Conservation (phyloP, 2,888 invertebrate species). For the Blastobasis lacticolella region DNA sequence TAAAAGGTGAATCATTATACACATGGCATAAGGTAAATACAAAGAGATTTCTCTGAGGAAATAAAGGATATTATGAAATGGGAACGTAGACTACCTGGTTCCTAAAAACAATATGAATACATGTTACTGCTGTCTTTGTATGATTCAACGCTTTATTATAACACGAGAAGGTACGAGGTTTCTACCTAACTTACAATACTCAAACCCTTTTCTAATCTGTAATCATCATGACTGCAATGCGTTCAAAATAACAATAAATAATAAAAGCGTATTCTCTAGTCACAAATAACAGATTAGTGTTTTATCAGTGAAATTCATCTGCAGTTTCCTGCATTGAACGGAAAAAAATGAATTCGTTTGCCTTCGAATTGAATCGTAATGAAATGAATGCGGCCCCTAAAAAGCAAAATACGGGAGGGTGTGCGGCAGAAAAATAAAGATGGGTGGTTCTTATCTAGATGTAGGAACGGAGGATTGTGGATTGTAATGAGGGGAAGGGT, state of each 20-base stretch:
- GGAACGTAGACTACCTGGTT: no score
- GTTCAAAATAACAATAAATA: constrained; percentile 20
- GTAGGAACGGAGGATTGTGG: constrained; percentile 62
- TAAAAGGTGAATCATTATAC: no score
- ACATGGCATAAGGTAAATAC: no score
- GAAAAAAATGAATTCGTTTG: constrained; percentile 64
- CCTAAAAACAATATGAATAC: no score
- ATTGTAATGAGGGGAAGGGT: constrained; percentile 68
- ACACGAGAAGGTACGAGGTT: no score
- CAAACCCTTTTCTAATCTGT: not conserved
- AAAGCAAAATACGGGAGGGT: constrained; percentile 46
- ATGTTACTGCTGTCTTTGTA: no score
- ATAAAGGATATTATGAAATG: no score
- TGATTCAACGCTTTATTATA: no score
- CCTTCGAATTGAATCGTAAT: constrained; percentile 63
- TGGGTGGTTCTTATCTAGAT: constrained; percentile 65
- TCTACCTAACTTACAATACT: not conserved
- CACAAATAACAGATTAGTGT: constrained; percentile 48
- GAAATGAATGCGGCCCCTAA: constrained; percentile 59
- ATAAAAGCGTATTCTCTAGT: constrained; percentile 37
- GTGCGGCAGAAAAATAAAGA: constrained; percentile 54
- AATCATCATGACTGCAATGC: constrained; percentile 21
- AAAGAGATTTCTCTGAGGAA: no score
- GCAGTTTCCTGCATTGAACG: constrained; percentile 43
- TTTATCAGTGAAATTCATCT: constrained; percentile 60